These are phyloP conservation scores for Brachyrhaphis roseni DNA, from an alignment of 2,797 vertebrate species.

Conservation along the genomic window DNA sequence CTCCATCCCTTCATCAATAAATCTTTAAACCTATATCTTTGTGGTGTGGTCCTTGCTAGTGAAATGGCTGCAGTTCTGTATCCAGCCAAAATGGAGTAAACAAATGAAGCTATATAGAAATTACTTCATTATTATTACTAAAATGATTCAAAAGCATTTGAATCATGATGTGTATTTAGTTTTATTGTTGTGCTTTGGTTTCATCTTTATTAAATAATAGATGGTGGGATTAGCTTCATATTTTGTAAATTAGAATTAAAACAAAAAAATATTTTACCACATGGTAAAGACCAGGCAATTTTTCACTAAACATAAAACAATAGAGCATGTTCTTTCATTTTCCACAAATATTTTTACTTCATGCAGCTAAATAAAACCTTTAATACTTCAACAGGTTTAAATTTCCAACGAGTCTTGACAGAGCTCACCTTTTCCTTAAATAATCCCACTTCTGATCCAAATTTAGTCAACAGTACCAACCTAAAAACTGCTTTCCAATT, in stretches of 20 bases:
- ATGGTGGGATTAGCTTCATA: background rate
- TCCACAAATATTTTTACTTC: background rate
- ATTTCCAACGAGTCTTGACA: background rate
- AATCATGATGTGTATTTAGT: background rate
- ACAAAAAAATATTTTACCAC: background rate
- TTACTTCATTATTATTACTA: background rate
- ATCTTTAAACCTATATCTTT: too few relatives aligned
- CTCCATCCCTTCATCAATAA: too few relatives aligned
- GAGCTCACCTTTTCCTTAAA: background rate
- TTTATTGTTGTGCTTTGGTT: background rate
- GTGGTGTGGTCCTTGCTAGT: too few relatives aligned
- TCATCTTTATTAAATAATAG: background rate
- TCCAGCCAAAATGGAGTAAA: background rate
- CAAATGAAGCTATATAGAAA: background rate
- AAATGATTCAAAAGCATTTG: background rate
- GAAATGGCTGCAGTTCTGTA: background rate
- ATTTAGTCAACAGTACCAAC: slow-evolving; percentile 25
- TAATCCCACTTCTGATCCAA: slow-evolving; percentile 3
- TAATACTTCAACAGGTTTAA: background rate
- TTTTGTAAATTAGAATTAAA: background rate
- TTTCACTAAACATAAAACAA: background rate
- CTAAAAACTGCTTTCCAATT: slow-evolving; percentile 12
- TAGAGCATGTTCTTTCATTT: background rate
- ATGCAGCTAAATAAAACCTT: background rate
- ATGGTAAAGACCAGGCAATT: background rate